Evolutionary conservation across 2,888 invertebrate species (phyloP).

Genomic region (Drosophila seclusa): DNA sequence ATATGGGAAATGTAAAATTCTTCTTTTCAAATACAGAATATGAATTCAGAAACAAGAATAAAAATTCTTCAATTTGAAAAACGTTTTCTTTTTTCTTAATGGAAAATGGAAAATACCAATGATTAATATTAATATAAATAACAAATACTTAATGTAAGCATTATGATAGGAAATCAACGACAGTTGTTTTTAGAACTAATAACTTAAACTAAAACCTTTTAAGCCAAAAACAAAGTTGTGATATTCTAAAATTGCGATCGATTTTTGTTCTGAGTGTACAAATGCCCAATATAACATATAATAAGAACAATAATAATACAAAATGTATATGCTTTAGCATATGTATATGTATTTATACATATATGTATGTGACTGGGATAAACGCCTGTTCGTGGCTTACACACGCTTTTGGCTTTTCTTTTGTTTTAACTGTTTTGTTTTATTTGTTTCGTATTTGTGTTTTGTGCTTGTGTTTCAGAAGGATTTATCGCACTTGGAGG

Average conservation of each 20-base stretch:
- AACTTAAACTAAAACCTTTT: neutral
- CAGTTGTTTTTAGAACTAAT: neutral
- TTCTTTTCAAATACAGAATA: neutral
- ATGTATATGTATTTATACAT: conserved; percentile 7
- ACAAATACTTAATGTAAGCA: neutral
- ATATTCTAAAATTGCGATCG: neutral
- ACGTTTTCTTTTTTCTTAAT: neutral
- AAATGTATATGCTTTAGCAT: conserved; percentile 6
- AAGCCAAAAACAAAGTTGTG: neutral
- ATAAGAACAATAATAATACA: conserved; percentile 24
- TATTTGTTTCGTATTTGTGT: conserved; percentile 45
- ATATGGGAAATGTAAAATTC: neutral
- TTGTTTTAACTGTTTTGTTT: conserved; percentile 40
- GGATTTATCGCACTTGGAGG: conserved; percentile 78
- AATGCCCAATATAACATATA: conserved; percentile 18
- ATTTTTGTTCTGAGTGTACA: neutral
- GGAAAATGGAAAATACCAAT: neutral
- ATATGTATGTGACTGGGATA: conserved; percentile 21
- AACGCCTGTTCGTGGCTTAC: conserved; percentile 34
- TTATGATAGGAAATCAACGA: neutral
- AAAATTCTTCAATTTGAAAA: neutral
- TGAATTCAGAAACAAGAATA: neutral
- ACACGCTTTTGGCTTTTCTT: conserved; percentile 45
- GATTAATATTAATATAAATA: neutral
- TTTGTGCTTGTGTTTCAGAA: conserved; percentile 57